phyloP scores from a whole-genome alignment of 2,888 invertebrate species.

The Epistrophe eligans region DNA sequence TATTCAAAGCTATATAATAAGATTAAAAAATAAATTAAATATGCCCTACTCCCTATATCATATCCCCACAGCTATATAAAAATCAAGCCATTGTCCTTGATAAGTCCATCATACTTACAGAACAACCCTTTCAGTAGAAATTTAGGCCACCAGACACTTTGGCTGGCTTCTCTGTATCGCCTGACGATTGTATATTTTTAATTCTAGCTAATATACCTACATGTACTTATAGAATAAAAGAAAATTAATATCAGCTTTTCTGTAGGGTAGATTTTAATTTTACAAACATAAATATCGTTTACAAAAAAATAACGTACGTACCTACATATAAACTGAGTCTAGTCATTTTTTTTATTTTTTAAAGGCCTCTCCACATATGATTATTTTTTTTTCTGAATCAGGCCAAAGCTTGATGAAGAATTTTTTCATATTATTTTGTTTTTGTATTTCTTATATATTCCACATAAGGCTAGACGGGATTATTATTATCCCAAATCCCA shows the following conservation, averaged over 20 bases:
- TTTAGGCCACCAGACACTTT: slow-evolving; percentile 71
- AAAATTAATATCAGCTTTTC: neutral
- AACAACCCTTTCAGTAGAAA: slow-evolving; percentile 35
- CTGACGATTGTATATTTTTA: slow-evolving; percentile 40
- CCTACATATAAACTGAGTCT: slow-evolving; percentile 45
- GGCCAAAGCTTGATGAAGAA: slow-evolving; percentile 55
- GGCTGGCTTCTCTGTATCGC: slow-evolving; percentile 30
- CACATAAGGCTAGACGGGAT: slow-evolving; percentile 69
- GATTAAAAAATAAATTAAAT: slow-evolving; percentile 31
- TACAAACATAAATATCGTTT: slow-evolving; percentile 35
- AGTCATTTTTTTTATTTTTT: slow-evolving; percentile 27
- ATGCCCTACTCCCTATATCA: neutral
- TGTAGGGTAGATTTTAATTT: slow-evolving; percentile 42
- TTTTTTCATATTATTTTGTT: slow-evolving; percentile 8
- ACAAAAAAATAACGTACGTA: neutral
- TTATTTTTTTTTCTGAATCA: slow-evolving; percentile 42
- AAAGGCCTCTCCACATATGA: slow-evolving; percentile 38
- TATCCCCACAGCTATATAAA: neutral
- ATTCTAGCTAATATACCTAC: slow-evolving; percentile 15
- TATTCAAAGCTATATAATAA: slow-evolving; percentile 27
- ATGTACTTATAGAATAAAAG: neutral
- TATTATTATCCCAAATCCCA: slow-evolving; percentile 56
- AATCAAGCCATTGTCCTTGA: slow-evolving; percentile 57
- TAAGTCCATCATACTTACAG: slow-evolving; percentile 53
- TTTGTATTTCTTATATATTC: neutral